Evolutionary conservation across 2,797 vertebrate genomes (phyloP).

Genomic region (Falco columbarius): DNA sequence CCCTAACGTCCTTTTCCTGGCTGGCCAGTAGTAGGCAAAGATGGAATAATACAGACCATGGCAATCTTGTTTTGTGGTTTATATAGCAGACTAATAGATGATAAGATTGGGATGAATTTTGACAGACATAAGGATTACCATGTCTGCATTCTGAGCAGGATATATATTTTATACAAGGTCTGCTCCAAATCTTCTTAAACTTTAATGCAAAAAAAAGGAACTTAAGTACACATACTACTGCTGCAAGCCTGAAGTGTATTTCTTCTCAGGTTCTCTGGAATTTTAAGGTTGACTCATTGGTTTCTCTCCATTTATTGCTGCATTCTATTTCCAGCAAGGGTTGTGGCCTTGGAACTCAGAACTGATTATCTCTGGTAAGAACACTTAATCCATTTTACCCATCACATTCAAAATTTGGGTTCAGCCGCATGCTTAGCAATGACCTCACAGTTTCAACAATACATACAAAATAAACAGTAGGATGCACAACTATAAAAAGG

Average conservation of each 20-base stretch:
- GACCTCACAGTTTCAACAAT: background rate
- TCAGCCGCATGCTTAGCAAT: background rate
- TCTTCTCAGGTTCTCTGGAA: background rate
- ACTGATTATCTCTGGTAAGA: background rate
- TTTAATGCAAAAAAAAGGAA: background rate
- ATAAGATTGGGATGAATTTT: background rate
- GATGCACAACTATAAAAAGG: background rate
- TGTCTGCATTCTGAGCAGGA: background rate
- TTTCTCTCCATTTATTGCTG: slow-evolving; percentile 20
- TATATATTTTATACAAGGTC: background rate
- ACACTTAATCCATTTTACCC: slow-evolving; percentile 29
- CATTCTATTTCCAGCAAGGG: slow-evolving; percentile 34
- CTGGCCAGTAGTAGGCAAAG: background rate
- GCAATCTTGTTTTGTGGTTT: background rate
- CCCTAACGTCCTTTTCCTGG: background rate
- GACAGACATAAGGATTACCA: background rate
- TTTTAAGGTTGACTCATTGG: background rate
- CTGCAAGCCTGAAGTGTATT: background rate
- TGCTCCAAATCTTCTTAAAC: background rate
- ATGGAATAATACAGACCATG: background rate
- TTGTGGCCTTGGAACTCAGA: slow-evolving; percentile 43
- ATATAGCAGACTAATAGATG: fast-evolving
- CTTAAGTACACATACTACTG: background rate
- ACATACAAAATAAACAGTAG: background rate
- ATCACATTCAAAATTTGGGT: background rate